Conservation (phyloP, 2,888 invertebrate species). For the Opisthograptis luteolata region DNA sequence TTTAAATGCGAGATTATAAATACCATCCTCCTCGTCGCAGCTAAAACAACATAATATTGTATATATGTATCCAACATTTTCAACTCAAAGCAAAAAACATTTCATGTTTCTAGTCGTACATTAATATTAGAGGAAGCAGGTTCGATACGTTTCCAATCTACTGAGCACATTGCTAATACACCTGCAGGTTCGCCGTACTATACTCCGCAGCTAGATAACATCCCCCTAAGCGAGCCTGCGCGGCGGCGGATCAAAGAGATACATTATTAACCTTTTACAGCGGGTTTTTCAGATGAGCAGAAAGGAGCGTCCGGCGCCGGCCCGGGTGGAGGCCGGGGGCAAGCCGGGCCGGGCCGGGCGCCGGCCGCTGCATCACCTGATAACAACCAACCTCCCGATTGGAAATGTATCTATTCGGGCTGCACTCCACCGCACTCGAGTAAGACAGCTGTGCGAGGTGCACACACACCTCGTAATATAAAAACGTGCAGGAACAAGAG, state of each 20-base stretch:
- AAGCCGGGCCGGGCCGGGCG: not conserved
- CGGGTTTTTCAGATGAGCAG: not conserved
- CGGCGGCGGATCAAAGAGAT: not conserved
- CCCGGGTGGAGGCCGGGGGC: not conserved
- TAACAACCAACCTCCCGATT: not conserved
- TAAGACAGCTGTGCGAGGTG: too few relatives aligned
- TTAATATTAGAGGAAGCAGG: not conserved
- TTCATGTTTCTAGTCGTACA: too few relatives aligned
- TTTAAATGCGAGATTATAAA: too few relatives aligned
- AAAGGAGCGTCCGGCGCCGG: not conserved
- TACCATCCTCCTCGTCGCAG: too few relatives aligned
- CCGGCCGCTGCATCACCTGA: not conserved
- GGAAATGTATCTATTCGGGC: not conserved
- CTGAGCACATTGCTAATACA: not conserved
- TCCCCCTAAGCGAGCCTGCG: not conserved
- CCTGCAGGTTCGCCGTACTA: not conserved
- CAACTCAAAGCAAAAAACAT: too few relatives aligned
- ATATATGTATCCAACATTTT: too few relatives aligned
- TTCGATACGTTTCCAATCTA: not conserved
- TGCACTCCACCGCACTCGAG: not conserved
- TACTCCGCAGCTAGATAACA: not conserved
- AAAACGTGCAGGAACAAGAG: too few relatives aligned
- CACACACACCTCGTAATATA: too few relatives aligned
- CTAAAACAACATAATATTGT: too few relatives aligned
- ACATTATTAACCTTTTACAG: slow-evolving; percentile 3